A percentile compares a stretch with the other conserved stretches of the same genome.
These are phyloP conservation scores for Nibea coibor DNA, from an alignment of 2,113 vertebrate species.

Conservation along the genomic window DNA sequence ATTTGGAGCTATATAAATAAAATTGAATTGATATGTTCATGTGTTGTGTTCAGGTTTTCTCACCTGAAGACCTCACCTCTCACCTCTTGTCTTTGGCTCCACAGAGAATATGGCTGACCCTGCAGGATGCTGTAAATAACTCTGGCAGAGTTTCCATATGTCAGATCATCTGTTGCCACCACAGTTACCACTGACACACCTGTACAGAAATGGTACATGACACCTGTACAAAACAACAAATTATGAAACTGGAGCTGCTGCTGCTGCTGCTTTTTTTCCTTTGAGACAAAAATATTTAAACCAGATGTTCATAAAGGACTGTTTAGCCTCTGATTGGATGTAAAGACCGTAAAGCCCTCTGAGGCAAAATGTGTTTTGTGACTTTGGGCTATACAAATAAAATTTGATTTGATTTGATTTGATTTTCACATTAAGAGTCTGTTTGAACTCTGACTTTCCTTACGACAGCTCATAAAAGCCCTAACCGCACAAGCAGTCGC, in stretches of 20 bases:
- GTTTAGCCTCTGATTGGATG: too few relatives aligned
- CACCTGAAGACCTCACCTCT: too few relatives aligned
- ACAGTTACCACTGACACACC: constrained; percentile 55
- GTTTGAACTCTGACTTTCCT: too few relatives aligned
- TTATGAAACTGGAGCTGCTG: too few relatives aligned
- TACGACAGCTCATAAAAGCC: neutral
- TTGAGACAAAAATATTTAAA: too few relatives aligned
- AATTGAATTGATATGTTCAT: neutral
- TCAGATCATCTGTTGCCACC: constrained; percentile 54
- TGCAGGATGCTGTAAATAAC: constrained; percentile 58
- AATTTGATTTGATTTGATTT: too few relatives aligned
- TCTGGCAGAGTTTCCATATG: constrained; percentile 62
- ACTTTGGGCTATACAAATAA: too few relatives aligned
- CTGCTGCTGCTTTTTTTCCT: neutral
- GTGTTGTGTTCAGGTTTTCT: neutral
- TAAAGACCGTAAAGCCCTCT: too few relatives aligned
- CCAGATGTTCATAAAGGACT: neutral
- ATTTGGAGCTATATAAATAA: too few relatives aligned
- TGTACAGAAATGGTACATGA: constrained; percentile 68
- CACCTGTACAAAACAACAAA: too few relatives aligned
- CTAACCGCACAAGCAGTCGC: too few relatives aligned
- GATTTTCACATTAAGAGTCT: neutral
- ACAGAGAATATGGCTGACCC: constrained; percentile 62
- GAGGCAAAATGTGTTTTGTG: too few relatives aligned
- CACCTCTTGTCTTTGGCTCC: constrained; percentile 61